Evolutionary conservation across 35 echinoderm and acorn worm genomes (phyloP), one percentile per base, ranked within the genome.

Genomic region (Hemicentrotus pulcherrimus): DNA sequence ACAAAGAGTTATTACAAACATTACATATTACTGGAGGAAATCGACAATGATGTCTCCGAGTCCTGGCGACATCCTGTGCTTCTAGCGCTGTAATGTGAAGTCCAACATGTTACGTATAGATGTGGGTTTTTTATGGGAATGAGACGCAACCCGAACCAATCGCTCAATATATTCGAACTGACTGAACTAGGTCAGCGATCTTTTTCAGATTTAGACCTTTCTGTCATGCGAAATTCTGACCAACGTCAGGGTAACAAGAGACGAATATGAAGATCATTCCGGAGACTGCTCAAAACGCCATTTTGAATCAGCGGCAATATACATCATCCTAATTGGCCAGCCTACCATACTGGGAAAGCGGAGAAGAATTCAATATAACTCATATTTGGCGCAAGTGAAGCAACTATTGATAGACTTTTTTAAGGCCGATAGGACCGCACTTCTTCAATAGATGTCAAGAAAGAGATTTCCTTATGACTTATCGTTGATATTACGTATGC

Each of bases 281-380:
- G 28, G 65, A 78, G 65, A 78, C 65, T 78, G 19, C 65, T 78
- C 19, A 78, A 28, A 28, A 78, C 65, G 65, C 65, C 65, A 78
- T 78, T 78, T 78, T 78, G 65, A 78, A 78, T 78, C 65, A 28
- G 65, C 65, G 65, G 65, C 65, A 78, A n/a, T 78, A 78, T 78
- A 78, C 65, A 78, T 78, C 65, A 78, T 78, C 65, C 65, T 78
- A 78, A 78, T 78, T 78, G 65, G 22, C 65, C 65, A 28, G 65
- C 65, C 65, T 78, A 78, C 28, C 65, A 78, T 78, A 18, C 19
- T 18, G 24, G 24, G 65, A 78, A 78, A 78, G 35, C 28, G 65
- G 22, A 78, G 65, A 78, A 78, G 65, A n/a, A 78, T 78, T 78
- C 65, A 78, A 78, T 78, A 78, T 78, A 22, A 78, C 65, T 78